phyloP scores from a whole-genome alignment of 1,140 invertebrate species.

The Papilio machaon region DNA sequence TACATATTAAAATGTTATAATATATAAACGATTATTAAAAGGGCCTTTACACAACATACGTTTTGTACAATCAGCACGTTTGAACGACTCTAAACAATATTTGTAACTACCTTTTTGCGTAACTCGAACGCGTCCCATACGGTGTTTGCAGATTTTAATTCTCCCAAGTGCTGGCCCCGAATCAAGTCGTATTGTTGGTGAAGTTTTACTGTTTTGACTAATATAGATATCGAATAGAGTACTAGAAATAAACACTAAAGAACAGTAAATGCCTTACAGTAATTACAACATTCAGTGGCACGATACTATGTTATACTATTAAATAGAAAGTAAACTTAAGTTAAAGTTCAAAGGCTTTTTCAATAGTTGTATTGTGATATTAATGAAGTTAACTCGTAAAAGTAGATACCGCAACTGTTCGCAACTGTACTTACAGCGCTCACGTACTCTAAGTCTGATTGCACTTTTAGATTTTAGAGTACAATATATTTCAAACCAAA shows the following conservation, averaged over 20 bases:
- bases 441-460: not conserved
- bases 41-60: not conserved
- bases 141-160: constrained; percentile 2
- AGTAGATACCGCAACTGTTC: not conserved
- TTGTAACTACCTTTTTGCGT: constrained; percentile 7
- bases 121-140: not conserved
- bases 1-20: too few relatives aligned
- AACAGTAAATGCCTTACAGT: not conserved
- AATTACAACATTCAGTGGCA: not conserved
- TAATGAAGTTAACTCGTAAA: not conserved
- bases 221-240: too few relatives aligned
- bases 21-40: too few relatives aligned
- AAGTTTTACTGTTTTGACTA: not conserved
- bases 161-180: not conserved
- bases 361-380: not conserved
- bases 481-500: not conserved
- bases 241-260: not conserved
- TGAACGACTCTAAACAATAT: not conserved
- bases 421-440: not conserved
- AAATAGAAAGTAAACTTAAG: not conserved
- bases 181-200: not conserved
- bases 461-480: not conserved
- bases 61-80: not conserved
- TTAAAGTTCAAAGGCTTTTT: constrained; percentile 1
- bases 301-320: not conserved